Base-by-base conservation (phyloP, 2,888 invertebrate species). In the Sminthurinus aureus region DNA sequence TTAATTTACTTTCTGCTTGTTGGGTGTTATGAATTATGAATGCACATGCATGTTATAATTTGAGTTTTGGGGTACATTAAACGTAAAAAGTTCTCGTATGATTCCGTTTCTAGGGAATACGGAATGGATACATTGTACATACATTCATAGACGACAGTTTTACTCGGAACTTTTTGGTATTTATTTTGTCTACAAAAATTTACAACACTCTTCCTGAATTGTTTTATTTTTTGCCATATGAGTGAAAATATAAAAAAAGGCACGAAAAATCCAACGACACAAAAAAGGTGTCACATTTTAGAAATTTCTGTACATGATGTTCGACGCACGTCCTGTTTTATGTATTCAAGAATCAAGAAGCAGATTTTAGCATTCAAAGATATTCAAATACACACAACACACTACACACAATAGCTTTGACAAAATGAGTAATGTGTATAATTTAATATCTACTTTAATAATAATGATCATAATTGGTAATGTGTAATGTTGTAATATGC, bases 201-300 rank as follows among this genome's bases (percentile, higher is more conserved):
- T 38, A 6, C 38, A 38, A 38, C 38, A 38, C 38, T 38, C 38
- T 38, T 38, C 38, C 38, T 38, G 38, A 38, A 38, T 38, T 38
- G 38, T 38, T 38, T 1, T 38, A 4, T 38, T 38, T 38, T 38
- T 38, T 38, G 6, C 3, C 6, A 38, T 38, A 58, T 0, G 58
- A 58, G 58, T 0, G 58, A 58, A 38, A 18, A 58, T n/a, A n/a
- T n/a, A 11, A 58, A 18, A 58, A 18, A 58, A 58, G 58, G 18
- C 58, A 58, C 58, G 58, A 58, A 2, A 58, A 58, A 58, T 58
- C 1, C 13, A 13, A 52, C 18, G 58, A 58, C 58, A 58, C 58
- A 58, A 58, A 58, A 58, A 58, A 58, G 58, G 58, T 58, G 58
- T 58, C 58, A 58, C 58, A 58, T 58, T 58, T 58, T 58, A 58